Conservation (phyloP, 2,797 vertebrate genomes). For the Potorous gilbertii region DNA sequence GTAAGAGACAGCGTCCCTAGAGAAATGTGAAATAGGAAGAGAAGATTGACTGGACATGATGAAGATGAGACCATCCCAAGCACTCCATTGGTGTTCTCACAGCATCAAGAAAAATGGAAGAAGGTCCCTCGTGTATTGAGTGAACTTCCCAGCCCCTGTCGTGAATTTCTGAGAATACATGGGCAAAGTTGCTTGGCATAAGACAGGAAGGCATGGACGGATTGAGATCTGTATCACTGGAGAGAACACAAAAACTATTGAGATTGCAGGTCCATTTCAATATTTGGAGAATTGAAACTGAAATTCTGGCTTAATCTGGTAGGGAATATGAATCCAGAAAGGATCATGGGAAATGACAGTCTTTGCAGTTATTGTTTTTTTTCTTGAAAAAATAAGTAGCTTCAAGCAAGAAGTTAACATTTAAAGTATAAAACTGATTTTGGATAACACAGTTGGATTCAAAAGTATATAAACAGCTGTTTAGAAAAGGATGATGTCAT, state of each 20-base stretch:
- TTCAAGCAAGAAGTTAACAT: constrained; percentile 74
- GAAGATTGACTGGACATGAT: background rate
- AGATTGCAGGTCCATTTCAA: background rate
- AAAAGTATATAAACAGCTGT: constrained; percentile 67
- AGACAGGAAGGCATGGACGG: background rate
- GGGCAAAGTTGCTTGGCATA: background rate
- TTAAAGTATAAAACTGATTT: constrained; percentile 53
- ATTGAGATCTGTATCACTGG: background rate
- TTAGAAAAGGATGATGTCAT: constrained; percentile 49
- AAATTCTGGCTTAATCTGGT: constrained; percentile 70
- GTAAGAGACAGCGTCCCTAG: background rate
- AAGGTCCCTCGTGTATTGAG: background rate
- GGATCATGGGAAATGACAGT: constrained; percentile 57
- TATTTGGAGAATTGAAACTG: constrained; percentile 29
- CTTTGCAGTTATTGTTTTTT: constrained; percentile 74
- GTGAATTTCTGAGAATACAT: background rate
- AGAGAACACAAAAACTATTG: background rate
- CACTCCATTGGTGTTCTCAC: background rate
- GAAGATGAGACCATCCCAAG: background rate
- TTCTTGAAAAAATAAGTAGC: constrained; percentile 76
- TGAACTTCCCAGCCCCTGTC: background rate
- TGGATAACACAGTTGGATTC: constrained; percentile 55
- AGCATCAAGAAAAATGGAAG: background rate
- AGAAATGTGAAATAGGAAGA: background rate
- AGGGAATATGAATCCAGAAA: constrained; percentile 61